Base-by-base conservation (phyloP, 1,140 invertebrate genomes). In the Lasioglossum albipes region DNA sequence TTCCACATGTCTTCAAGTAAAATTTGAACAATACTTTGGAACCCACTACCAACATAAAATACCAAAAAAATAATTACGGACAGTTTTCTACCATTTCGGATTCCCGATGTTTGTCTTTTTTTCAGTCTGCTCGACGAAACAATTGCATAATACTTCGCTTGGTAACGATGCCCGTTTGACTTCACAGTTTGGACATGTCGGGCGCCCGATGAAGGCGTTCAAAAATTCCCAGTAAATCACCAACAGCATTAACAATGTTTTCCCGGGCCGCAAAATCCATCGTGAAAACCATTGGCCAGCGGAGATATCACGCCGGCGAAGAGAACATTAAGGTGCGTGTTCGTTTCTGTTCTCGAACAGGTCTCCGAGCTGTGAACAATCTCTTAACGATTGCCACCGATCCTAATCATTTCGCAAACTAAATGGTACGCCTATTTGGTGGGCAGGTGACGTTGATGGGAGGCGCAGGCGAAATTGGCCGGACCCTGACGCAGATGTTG, bases 181-280 rank as follows among this genome's bases (percentile, higher is more conserved):
- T 54, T 13, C n/a, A 82, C 68, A 90, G 67, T 89, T 90, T 84
- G 64, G 79, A 87, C 80, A 88, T 74, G 42, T 69, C 75, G 54
- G 49, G 67, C 72, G 82, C 67, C 80, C 49, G 52, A 87, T 86
- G 68, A 67, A 86, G 70, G 75, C 81, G 83, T 84, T 77, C 52
- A 81, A 82, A 90, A 87, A 87, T 90, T 86, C 83, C 42, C 84
- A 88, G 86, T 91, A 80, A 83, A 36, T 77, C 20, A 42, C 31
- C 27, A 57, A 41, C 42, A 82, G 82, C 76, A 64, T 61, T 64
- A 72, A 87, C 27, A 85, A 91, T 91, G 91, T 88, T 91, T 88
- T 88, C 87, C 64, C 90, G 87, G 75, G 83, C 84, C 73, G 67
- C 90, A 52, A 91, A 91, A 89, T 90, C 87, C 22, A 49, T 89